Percentiles rank a stretch among this genome's conserved stretches.
phyloP scores from a whole-genome alignment of 1,140 invertebrate genomes.

The Ephestia elutella region DNA sequence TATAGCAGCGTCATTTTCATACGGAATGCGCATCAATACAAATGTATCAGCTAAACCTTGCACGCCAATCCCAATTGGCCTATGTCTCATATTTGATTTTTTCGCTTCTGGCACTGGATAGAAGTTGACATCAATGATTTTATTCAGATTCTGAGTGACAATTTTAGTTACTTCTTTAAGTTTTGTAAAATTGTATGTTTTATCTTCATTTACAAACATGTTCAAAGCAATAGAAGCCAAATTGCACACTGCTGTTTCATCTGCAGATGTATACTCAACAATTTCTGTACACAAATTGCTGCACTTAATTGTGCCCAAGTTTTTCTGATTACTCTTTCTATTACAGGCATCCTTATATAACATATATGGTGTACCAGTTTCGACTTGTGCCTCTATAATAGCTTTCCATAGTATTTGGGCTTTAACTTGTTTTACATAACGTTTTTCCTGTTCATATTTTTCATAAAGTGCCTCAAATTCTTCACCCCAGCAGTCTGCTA shows the following conservation, averaged over 20 bases:
- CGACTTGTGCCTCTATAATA: slow-evolving; percentile 96
- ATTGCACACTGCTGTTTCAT: slow-evolving; percentile 99
- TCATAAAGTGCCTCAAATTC: slow-evolving; percentile 94
- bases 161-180: slow-evolving; percentile 92
- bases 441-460: slow-evolving; percentile 90
- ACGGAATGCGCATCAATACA: slow-evolving; percentile 94
- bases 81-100: slow-evolving; percentile 92
- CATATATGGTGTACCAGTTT: slow-evolving; percentile 99
- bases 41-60: slow-evolving; percentile 98
- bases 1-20: slow-evolving; percentile 89
- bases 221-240: slow-evolving; percentile 98
- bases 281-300: slow-evolving; percentile 99
- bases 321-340: slow-evolving; percentile 98
- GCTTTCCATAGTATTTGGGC: slow-evolving; percentile 95
- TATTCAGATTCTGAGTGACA: slow-evolving; percentile 95
- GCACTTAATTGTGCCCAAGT: slow-evolving; percentile 98
- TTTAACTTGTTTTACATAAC: slow-evolving; percentile 83
- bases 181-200: slow-evolving; percentile 92
- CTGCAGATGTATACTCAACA: slow-evolving; percentile 91
- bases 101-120: slow-evolving; percentile 95
- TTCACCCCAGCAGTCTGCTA: slow-evolving; percentile 94
- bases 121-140: slow-evolving; percentile 97
- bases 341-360: slow-evolving; percentile 98
- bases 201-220: slow-evolving; percentile 90
- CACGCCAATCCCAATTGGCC: slow-evolving; percentile 97